phyloP scores from a whole-genome alignment of 2,888 invertebrate genomes.

The Drosophila nigricruria region DNA sequence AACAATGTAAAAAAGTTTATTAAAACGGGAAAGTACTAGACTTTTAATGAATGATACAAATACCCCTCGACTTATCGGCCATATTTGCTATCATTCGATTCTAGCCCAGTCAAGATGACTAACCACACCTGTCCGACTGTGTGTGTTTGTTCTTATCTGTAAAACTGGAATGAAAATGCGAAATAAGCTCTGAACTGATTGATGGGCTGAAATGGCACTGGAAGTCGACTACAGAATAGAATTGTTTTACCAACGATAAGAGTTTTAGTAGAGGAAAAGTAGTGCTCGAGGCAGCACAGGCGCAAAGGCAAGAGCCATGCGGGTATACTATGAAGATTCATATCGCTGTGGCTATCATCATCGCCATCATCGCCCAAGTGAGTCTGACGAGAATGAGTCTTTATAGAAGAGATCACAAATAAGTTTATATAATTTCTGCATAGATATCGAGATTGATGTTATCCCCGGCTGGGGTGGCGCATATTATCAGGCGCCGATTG shows the following conservation, averaged over 20 bases:
- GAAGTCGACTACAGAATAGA: slow-evolving; percentile 13
- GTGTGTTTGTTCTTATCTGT: slow-evolving; percentile 34
- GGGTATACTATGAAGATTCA: slow-evolving; percentile 73
- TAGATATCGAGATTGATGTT: slow-evolving; percentile 79
- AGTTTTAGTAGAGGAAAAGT: slow-evolving; percentile 52
- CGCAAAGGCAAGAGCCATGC: slow-evolving; percentile 41
- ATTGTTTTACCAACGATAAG: slow-evolving; percentile 13
- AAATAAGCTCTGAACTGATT: slow-evolving; percentile 50
- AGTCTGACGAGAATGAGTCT: slow-evolving; percentile 8
- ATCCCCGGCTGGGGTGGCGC: slow-evolving; percentile 68
- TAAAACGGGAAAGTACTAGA: neutral
- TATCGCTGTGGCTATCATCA: slow-evolving; percentile 71
- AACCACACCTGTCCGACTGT: slow-evolving; percentile 28
- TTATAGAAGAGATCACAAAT: neutral
- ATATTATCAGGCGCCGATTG: slow-evolving; percentile 71
- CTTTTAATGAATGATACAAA: neutral
- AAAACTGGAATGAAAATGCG: slow-evolving; percentile 29
- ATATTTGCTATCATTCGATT: slow-evolving; percentile 22
- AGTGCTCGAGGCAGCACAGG: slow-evolving; percentile 52
- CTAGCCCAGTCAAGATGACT: slow-evolving; percentile 30
- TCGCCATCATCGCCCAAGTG: slow-evolving; percentile 77
- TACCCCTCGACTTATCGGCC: slow-evolving; percentile 9
- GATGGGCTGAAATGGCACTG: slow-evolving; percentile 38
- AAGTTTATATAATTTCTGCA: slow-evolving; percentile 2
- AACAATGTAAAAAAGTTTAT: neutral